Percentiles rank a stretch among this genome's conserved stretches.
Evolutionary conservation across 2,888 invertebrate species (phyloP).

Genomic region (Odontocerum albicorne): DNA sequence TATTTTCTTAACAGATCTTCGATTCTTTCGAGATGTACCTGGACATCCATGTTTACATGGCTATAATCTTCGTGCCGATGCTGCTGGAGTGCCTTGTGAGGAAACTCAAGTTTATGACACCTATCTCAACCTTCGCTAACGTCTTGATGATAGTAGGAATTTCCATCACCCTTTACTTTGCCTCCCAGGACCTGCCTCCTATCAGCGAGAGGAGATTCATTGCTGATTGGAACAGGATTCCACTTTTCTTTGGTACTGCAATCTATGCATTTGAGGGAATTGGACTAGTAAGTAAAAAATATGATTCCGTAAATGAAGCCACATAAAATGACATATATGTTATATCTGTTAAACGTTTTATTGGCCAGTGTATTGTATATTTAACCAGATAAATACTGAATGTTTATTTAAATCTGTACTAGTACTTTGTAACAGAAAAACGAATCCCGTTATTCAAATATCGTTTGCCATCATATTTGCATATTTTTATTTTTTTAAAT

Average conservation of each 20-base stretch:
- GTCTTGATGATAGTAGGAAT: slow-evolving; percentile 74
- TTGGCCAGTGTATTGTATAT: too few species aligned
- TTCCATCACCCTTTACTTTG: slow-evolving; percentile 74
- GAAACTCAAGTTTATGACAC: slow-evolving; percentile 74
- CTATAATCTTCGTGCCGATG: slow-evolving; percentile 71
- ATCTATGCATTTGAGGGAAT: slow-evolving; percentile 98
- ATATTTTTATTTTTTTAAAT: too few species aligned
- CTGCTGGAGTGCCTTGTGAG: slow-evolving; percentile 74
- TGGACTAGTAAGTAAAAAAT: slow-evolving; percentile 63
- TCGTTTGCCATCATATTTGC: too few species aligned
- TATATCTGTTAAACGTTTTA: too few species aligned
- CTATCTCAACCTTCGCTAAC: slow-evolving; percentile 78
- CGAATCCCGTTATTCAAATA: too few species aligned
- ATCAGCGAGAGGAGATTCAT: slow-evolving; percentile 61
- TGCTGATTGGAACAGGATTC: slow-evolving; percentile 65
- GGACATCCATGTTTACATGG: slow-evolving; percentile 73
- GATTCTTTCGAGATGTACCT: slow-evolving; percentile 63
- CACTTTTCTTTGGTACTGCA: slow-evolving; percentile 93
- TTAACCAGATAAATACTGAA: too few species aligned
- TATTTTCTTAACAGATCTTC: too few species aligned
- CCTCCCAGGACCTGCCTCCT: slow-evolving; percentile 70
- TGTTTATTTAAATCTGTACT: too few species aligned
- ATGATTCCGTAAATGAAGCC: too few species aligned
- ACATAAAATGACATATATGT: too few species aligned
- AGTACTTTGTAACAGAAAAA: too few species aligned